phyloP scores from a whole-genome alignment of 35 echinoderm and acorn worm genomes.

The Stichopus chloronotus region DNA sequence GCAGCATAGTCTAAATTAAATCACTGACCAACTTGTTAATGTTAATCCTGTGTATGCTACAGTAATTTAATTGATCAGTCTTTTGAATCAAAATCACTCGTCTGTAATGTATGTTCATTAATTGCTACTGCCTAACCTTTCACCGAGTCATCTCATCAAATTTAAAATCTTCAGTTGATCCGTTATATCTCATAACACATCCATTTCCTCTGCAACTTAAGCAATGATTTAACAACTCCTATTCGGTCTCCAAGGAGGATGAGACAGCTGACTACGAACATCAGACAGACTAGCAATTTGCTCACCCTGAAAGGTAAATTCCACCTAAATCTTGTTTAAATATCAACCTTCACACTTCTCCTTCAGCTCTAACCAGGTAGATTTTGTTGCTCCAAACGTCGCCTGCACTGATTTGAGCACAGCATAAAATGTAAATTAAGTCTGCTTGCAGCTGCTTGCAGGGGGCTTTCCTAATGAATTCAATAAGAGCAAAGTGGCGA shows the following conservation, averaged over 20 bases:
- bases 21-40: no score
- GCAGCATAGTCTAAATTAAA: no score
- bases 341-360: background rate
- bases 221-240: background rate
- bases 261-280: background rate
- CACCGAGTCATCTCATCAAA: no score
- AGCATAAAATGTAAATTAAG: background rate
- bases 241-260: background rate
- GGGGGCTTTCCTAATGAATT: background rate
- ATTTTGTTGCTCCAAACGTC: background rate
- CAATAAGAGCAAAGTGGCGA: background rate
- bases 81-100: no score
- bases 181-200: no score
- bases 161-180: no score
- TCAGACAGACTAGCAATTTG: background rate
- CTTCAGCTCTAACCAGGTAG: background rate
- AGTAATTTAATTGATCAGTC: no score
- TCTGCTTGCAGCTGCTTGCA: background rate
- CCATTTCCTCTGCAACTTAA: no score
- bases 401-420: background rate
- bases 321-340: background rate
- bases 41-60: no score
- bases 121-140: no score
- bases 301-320: background rate
- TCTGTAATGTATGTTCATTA: no score